phyloP scores from a whole-genome alignment of 2,888 invertebrate genomes.

The Pollenia labialis region DNA sequence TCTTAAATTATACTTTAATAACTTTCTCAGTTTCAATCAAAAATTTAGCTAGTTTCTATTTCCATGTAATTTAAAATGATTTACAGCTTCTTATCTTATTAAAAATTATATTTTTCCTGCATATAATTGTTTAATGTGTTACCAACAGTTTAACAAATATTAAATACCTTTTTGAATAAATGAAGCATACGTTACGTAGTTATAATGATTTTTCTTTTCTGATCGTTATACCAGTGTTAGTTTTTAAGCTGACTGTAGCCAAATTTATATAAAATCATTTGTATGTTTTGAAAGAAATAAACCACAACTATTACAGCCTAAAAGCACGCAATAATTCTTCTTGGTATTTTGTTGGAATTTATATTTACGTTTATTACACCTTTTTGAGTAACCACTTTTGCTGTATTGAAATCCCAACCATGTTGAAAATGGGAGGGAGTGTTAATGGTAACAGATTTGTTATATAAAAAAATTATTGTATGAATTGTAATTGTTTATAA shows the following conservation, averaged over 20 bases:
- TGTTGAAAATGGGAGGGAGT: background rate
- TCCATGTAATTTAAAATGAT: background rate
- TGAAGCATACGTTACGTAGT: background rate
- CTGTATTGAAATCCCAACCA: background rate
- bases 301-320: constrained; percentile 19
- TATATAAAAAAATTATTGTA: constrained; percentile 50
- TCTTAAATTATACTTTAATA: too few relatives aligned
- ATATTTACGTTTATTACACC: constrained; percentile 41
- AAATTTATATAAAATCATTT: constrained; percentile 41
- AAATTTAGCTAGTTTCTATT: too few relatives aligned
- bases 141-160: background rate
- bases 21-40: too few relatives aligned
- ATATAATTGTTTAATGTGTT: background rate
- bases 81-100: background rate
- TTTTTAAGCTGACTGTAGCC: background rate
- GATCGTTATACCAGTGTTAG: background rate
- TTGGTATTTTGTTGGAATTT: background rate
- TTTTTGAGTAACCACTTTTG: constrained; percentile 3
- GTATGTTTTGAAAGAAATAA: background rate
- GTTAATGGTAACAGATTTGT: constrained; percentile 61
- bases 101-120: background rate
- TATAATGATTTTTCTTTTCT: background rate
- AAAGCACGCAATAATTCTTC: constrained; percentile 48
- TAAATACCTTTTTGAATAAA: background rate
- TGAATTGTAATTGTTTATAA: constrained; percentile 64